Base-by-base conservation (phyloP, 1,140 invertebrate genomes). In the Gonatopus flavifemur region DNA sequence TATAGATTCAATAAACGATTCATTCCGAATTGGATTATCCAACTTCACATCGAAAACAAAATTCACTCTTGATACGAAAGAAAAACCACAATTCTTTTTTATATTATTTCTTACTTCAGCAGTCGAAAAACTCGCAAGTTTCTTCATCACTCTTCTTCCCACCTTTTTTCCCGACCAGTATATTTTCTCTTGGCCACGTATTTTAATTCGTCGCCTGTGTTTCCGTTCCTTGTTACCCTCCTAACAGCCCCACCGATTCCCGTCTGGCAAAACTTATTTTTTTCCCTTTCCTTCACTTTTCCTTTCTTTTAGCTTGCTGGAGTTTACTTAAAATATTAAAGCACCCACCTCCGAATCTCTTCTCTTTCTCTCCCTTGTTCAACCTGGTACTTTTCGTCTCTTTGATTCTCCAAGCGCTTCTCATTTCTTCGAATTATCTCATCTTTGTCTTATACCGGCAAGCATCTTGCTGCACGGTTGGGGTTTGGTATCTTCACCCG, bases 311-410 rank as follows among this genome's bases (percentile, higher is more conserved):
- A 57, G 59, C 49, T 52, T 31, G 18, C n/a, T n/a, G 35, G 57
- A 43, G 62, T 71, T 73, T 67, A 71, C 67, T 70, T 70, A 73
- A 71, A 65, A 70, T 71, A 70, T 73, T 73, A 73, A 71, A 71
- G 66, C 59, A 53, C 57, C 56, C 63, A 64, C 51, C 52, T 37
- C 40, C 15, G 39, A 42, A 19, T 49, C 30, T 40, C 46, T 46
- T 62, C 48, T 16, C 32, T 24, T 49, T 36, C 31, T 25, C n/a
- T 44, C 36, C 40, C 28, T n/a, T 18, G 21, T 33, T 19, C 24
- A 31, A 28, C 36, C 43, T 33, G 54, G 59, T 64, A 62, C 53
- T 59, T 37, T 24, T 32, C 37, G 47, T 62, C 55, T 53, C 50
- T 57, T 53, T 59, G 38, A n/a, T 37, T n/a, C n/a, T n/a, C n/a